Base-by-base conservation (phyloP, 1,140 invertebrate species). In the Bombus superbus region DNA sequence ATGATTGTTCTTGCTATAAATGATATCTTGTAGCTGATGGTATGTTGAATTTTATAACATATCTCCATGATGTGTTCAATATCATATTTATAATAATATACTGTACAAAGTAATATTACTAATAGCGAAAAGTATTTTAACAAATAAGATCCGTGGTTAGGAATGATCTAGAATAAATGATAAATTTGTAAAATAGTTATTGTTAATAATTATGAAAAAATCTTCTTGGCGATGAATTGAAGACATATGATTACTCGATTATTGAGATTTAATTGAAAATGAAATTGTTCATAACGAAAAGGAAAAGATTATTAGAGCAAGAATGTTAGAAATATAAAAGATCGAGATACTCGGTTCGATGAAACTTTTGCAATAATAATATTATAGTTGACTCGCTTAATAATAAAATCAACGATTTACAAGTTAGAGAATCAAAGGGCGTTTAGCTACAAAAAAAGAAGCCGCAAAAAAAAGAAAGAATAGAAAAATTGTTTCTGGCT, bases 401-500 rank as follows among this genome's bases (percentile, higher is more conserved):
- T 44, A 28, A 25, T n/a, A 13, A 28, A 40, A 42, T 28, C 8
- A 38, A 47, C 22, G 4, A 47, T 35, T 77, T 77, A 47, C 42
- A 53, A 53, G 13, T n/a, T 47, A 22, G 8, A n/a, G 11, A 38
- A 53, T n/a, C 22, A 38, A 66, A 47, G 62, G 32, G 25, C 22
- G 11, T 53, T 28, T 53, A 9, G 28, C 38, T 35, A 75, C 3
- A 42, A 44, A 42, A 53, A 53, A 40, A 28, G 47, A 75, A 75
- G 1, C 40, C 32, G 25, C 3, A 28, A 35, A 35, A 35, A 68
- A 53, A 0, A n/a, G 15, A 44, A 6, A 44, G 13, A 9, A 72
- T n/a, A 85, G 71, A 85, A 81, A 22, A 74, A 85, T 81, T 8
- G 59, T 69, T 35, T 57, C 59, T 57, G 47, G 18, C 44, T 69